Evolutionary conservation across 2,888 invertebrate species (phyloP), one percentile per base, ranked within the genome.

Genomic region (Tortricodes alternella): DNA sequence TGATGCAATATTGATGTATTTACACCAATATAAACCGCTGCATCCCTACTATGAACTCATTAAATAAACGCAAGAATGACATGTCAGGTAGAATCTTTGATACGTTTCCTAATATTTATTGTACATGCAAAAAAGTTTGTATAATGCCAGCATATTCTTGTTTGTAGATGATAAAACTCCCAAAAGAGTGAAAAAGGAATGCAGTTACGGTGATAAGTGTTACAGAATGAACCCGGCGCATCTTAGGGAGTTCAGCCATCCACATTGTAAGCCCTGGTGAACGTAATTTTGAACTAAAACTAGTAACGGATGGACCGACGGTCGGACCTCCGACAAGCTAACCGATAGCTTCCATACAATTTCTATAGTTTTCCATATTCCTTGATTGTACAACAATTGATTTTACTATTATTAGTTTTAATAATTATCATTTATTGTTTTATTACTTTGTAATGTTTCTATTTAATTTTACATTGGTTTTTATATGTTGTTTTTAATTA

Each of bases 161-260:
- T 35, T 85, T 85, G 62, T 71, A 87, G 89, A 72, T 60, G 63
- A 66, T 44, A 70, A 67, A 53, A 66, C 51, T n/a, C 46, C 68
- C 0, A 90, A 89, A 71, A 71, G 81, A 62, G 56, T 74, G 2
- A 92, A 88, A 67, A 92, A 90, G 62, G 82, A 87, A 57, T 98
- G 97, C 76, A 94, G 93, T 11, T 97, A 95, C 78, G 95, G 94
- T 5, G 93, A 93, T 21, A 93, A 92, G 64, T 98, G 98, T 73
- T 97, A 95, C 71, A 92, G 98, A 49, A 93, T 94, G 69, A 97
- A 97, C 87, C 96, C 96, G 0, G 93, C 94, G 55, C 98, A 98
- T 82, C 95, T 97, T 60, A 92, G 92, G 59, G 95, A 97, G 79
- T 97, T 92, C 79, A 92, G 92, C 27, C 98, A 98, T 91, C 92